phyloP scores from a whole-genome alignment of 2,113 vertebrate species.

The Ailurus styani region DNA sequence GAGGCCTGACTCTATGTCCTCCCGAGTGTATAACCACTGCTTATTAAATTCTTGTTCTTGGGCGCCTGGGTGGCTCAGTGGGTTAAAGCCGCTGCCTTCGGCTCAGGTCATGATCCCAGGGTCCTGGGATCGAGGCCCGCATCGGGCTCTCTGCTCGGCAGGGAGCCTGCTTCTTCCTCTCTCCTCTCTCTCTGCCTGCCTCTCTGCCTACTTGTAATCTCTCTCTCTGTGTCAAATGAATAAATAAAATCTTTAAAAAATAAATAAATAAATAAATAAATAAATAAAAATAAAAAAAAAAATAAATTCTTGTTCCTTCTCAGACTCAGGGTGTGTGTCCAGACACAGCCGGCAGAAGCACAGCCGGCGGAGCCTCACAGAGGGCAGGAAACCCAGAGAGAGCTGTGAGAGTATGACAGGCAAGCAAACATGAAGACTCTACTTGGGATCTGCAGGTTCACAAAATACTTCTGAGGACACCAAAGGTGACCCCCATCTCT shows the following conservation, averaged over 20 bases:
- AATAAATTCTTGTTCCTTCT: constrained; percentile 70
- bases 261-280: too few relatives aligned
- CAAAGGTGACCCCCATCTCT: background rate
- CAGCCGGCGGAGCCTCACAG: background rate
- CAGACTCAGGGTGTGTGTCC: constrained; percentile 54
- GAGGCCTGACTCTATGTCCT: constrained; percentile 50
- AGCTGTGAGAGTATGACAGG: background rate
- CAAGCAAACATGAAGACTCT: background rate
- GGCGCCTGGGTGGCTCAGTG: too few relatives aligned
- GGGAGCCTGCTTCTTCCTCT: too few relatives aligned
- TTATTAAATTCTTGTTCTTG: constrained; percentile 73
- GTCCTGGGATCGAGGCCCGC: too few relatives aligned
- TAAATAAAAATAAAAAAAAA: too few relatives aligned
- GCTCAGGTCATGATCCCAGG: too few relatives aligned
- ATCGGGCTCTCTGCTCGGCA: too few relatives aligned
- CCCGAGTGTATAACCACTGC: constrained; percentile 69
- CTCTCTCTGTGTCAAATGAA: too few relatives aligned
- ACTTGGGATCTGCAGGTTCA: background rate
- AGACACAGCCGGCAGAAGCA: constrained; percentile 58
- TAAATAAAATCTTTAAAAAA: too few relatives aligned
- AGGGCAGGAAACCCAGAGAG: constrained; percentile 27
- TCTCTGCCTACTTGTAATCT: too few relatives aligned
- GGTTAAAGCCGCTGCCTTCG: too few relatives aligned
- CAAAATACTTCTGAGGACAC: background rate
- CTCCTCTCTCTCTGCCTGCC: too few relatives aligned